Evolutionary conservation across 2,888 invertebrate species (phyloP), one percentile per base, ranked within the genome.

Genomic region (Panopea generosa): DNA sequence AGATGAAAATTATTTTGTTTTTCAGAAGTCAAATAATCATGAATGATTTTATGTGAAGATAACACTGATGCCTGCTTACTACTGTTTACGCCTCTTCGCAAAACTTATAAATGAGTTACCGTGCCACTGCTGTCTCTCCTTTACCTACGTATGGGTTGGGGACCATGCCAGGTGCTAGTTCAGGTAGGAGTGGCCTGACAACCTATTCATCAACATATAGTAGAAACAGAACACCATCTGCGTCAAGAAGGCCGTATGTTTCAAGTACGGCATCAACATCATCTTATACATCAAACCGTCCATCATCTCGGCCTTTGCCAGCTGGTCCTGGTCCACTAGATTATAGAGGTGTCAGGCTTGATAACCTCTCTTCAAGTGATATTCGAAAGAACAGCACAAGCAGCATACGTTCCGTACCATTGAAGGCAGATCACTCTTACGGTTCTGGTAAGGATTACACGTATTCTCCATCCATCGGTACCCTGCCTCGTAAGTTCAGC

Each of bases 311-410:
- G 33, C 81, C 86, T 52, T 66, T 89, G 33, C 89, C 89, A 2
- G 22, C 62, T 53, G 87, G 88, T 0, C 85, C 87, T 38, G 89
- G 89, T 7, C 89, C 89, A 2, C 65, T 89, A 49, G 88, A 88
- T 73, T 18, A 75, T 3, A 57, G 29, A 26, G 87, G 89, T 24
- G 78, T 76, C 57, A 87, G 82, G 53, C 61, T 87, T n/a, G 68
- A 53, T 14, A 70, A 59, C 43, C 53, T 47, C 27, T 50, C 50
- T 38, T n/a, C 53, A n/a, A 40, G 59, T 74, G 53, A 76, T 29
- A 75, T 55, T 26, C 72, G 73, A 43, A 56, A 62, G 29, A 67
- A 33, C 50, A 38, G 65, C 50, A 76, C 68, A 22, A 57, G 71
- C 24, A 76, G 76, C 24, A 49, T 59, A 14, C 70, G 81, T 7